Evolutionary conservation across 2,888 invertebrate species (phyloP).

Genomic region (Neoitamus cyanurus): DNA sequence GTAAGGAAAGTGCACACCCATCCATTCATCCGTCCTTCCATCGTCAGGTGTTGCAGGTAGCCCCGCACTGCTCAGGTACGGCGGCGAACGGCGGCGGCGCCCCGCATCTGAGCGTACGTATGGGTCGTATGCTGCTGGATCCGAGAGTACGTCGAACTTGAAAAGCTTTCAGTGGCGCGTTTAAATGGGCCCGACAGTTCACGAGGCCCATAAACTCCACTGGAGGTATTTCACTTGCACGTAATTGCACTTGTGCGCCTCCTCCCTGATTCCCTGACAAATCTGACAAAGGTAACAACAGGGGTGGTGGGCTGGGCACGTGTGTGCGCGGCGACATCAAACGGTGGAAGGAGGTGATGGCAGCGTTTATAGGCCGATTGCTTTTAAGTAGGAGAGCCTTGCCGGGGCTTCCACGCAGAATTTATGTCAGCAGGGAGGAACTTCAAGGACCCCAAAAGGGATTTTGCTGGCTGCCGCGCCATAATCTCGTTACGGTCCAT

Average conservation of each 20-base stretch:
- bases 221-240: conserved; percentile 25
- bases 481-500: conserved; percentile 10
- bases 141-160: conserved; percentile 33
- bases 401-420: neutral
- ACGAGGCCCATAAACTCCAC: conserved; percentile 24
- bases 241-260: conserved; percentile 29
- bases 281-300: neutral
- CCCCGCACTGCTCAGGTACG: neutral
- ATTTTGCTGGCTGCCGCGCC: neutral
- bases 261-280: neutral
- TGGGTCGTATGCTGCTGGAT: neutral
- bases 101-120: too few relatives aligned
- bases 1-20: conserved; percentile 8
- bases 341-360: neutral
- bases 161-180: neutral
- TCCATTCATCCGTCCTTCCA: neutral
- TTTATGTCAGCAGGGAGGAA: neutral
- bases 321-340: neutral
- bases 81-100: neutral
- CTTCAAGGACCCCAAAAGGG: neutral
- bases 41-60: neutral
- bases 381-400: neutral
- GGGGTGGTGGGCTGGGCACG: neutral
- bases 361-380: neutral
- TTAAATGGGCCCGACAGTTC: neutral